Percentiles rank a stretch among this genome's conserved stretches.
Conservation (phyloP, 2,113 vertebrate species). For the Stigmatopora argus region DNA sequence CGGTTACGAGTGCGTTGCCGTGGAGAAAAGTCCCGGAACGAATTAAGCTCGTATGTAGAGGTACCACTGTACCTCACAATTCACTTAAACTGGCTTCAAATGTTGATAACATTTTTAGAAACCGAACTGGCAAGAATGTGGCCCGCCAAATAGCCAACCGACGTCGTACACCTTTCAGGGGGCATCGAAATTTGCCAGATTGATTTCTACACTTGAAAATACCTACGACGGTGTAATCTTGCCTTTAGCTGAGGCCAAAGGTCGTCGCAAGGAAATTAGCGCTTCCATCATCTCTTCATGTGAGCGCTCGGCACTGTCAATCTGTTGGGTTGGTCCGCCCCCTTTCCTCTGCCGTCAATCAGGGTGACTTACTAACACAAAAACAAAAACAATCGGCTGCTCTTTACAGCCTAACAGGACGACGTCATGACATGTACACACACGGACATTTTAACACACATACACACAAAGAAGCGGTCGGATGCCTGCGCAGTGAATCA, state of each 20-base stretch:
- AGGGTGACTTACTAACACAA: not conserved
- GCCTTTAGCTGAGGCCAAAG: not conserved
- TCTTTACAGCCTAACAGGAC: slow-evolving; percentile 1
- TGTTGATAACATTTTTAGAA: too few species aligned
- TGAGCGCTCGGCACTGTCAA: slow-evolving; percentile 1
- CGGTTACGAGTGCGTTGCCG: too few species aligned
- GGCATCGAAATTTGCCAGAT: not conserved
- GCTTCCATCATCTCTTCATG: not conserved
- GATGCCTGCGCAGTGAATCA: slow-evolving; percentile 5
- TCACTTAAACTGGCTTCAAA: too few species aligned
- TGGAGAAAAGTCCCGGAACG: too few species aligned
- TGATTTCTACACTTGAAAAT: not conserved
- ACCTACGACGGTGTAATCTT: too few species aligned
- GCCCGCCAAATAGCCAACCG: too few species aligned
- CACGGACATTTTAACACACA: not conserved
- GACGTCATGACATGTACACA: not conserved
- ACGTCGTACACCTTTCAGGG: too few species aligned
- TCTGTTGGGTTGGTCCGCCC: not conserved
- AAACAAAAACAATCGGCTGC: not conserved
- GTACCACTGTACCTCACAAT: too few species aligned
- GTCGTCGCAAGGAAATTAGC: not conserved
- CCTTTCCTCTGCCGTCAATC: not conserved
- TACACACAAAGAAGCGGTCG: slow-evolving; percentile 1
- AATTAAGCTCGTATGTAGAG: too few species aligned
- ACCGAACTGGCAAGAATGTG: too few species aligned